Conservation (phyloP, 2,113 vertebrate species). For the Gavia stellata region DNA sequence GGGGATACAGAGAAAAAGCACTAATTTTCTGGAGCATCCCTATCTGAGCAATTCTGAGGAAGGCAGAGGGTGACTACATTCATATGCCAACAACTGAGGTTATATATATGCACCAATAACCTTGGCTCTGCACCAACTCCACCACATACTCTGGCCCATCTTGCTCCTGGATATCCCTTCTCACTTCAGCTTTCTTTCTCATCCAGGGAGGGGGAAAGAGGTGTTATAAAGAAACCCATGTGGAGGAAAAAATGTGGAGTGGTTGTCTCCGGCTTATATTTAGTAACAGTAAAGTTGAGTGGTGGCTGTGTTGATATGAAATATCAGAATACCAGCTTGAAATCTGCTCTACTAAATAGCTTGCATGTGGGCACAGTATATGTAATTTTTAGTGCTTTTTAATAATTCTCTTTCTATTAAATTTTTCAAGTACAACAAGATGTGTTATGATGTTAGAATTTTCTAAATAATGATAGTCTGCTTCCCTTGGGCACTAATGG, state of each 20-base stretch:
- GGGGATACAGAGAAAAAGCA: background rate
- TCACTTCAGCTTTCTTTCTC: background rate
- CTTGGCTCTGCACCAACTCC: background rate
- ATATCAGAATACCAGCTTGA: background rate
- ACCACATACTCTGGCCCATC: background rate
- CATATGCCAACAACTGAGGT: background rate
- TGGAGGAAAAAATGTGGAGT: background rate
- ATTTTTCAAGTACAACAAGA: background rate
- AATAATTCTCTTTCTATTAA: conserved; percentile 5
- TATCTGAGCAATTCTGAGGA: background rate
- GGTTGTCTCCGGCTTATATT: background rate
- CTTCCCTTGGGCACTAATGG: background rate
- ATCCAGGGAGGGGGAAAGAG: background rate
- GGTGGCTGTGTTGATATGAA: background rate
- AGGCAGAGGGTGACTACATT: background rate
- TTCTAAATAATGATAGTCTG: background rate
- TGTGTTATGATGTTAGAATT: background rate
- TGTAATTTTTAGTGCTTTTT: background rate
- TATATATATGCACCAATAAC: background rate
- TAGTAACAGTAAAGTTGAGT: background rate
- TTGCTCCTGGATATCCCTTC: background rate
- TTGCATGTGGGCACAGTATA: background rate
- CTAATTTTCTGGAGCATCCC: background rate
- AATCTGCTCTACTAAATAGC: background rate
- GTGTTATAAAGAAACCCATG: background rate